phyloP scores from a whole-genome alignment of 2,797 vertebrate species.

The Falco peregrinus region DNA sequence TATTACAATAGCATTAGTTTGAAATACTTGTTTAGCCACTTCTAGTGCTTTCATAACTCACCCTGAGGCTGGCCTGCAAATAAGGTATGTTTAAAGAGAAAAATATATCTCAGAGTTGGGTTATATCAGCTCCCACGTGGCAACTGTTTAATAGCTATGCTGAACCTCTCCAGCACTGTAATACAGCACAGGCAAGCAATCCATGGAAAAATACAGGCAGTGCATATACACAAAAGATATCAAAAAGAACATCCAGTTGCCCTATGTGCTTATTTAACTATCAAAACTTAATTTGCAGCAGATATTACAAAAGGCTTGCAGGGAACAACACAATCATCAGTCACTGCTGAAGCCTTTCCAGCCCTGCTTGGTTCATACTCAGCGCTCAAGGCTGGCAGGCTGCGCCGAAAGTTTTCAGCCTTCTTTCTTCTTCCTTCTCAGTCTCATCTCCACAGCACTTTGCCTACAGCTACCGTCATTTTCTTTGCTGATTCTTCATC shows the following conservation, averaged over 20 bases:
- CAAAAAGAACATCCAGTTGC: not conserved
- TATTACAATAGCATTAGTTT: not conserved
- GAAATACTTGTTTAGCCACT: not conserved
- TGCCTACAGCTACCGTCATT: constrained; percentile 33
- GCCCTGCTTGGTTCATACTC: not conserved
- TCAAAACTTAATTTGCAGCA: not conserved
- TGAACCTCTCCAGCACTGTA: not conserved
- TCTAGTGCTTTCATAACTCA: not conserved
- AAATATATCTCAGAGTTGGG: not conserved
- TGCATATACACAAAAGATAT: not conserved
- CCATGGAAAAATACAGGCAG: not conserved
- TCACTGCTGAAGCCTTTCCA: not conserved
- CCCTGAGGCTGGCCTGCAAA: not conserved
- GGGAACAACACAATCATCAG: not conserved
- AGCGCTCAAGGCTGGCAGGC: constrained; percentile 1
- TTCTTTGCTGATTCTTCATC: constrained; percentile 5
- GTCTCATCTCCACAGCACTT: constrained; percentile 3
- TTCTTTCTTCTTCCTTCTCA: constrained; percentile 14
- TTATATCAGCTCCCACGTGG: not conserved
- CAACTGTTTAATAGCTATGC: not conserved
- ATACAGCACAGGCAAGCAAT: not conserved
- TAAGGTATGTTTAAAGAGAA: not conserved
- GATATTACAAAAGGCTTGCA: not conserved
- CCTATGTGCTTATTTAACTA: not conserved
- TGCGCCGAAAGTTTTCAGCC: not conserved